Percentiles rank a stretch among this genome's conserved stretches.
Conservation (phyloP, 2,797 vertebrate species). For the Taeniopygia guttata region DNA sequence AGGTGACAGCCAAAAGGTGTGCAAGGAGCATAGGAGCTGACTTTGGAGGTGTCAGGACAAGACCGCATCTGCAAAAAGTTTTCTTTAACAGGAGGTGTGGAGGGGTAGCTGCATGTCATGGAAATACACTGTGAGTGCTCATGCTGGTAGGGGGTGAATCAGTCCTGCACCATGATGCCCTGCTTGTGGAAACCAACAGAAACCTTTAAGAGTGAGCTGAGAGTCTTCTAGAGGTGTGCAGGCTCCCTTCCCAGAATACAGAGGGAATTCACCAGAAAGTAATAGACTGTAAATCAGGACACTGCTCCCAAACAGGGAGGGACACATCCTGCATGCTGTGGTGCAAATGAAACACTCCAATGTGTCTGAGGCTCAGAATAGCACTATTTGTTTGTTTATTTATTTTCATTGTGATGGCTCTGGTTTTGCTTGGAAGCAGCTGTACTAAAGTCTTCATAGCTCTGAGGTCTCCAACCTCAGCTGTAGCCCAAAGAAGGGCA, state of each 20-base stretch:
- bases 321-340: background rate
- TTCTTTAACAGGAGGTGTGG: background rate
- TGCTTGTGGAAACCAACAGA: background rate
- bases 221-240: background rate
- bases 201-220: background rate
- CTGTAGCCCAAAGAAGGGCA: constrained; percentile 18
- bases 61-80: background rate
- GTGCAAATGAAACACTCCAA: background rate
- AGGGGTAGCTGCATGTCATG: background rate
- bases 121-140: background rate
- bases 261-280: background rate
- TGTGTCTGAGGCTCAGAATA: constrained; percentile 16
- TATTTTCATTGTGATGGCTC: constrained; percentile 43
- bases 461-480: background rate
- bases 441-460: background rate
- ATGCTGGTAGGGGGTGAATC: background rate
- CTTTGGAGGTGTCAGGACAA: background rate
- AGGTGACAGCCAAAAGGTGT: background rate
- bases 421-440: constrained; percentile 44
- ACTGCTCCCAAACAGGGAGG: background rate
- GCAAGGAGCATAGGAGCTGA: background rate
- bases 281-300: background rate
- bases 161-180: background rate
- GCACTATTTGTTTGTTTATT: constrained; percentile 27
- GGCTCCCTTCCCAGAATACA: background rate